These are phyloP conservation scores for Gallinago nigripennis DNA, from an alignment of 2,797 vertebrate species.

Conservation along the genomic window DNA sequence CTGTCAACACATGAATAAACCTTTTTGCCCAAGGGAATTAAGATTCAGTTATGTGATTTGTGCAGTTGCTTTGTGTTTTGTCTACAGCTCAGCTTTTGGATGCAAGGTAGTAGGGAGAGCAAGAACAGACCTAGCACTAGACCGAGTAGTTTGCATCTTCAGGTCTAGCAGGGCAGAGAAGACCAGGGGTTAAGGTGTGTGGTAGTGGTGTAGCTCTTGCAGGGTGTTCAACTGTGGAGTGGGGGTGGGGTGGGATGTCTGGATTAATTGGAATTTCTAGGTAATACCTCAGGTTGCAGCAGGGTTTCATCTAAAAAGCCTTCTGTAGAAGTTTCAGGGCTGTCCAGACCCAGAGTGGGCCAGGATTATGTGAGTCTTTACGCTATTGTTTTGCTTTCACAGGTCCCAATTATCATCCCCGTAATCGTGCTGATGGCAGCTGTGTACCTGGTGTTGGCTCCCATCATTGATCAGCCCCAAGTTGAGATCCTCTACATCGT, in stretches of 20 bases:
- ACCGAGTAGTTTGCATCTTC: not conserved
- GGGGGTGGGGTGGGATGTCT: not conserved
- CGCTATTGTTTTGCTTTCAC: constrained; percentile 24
- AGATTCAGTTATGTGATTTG: not conserved
- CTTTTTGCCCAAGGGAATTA: not conserved
- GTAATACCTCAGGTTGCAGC: not conserved
- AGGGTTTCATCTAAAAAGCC: not conserved
- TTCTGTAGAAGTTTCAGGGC: not conserved
- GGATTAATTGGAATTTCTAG: not conserved
- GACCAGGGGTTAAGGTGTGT: not conserved
- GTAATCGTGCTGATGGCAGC: constrained; percentile 82
- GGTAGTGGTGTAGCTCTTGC: not conserved
- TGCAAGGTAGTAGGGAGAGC: not conserved
- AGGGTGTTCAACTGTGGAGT: not conserved
- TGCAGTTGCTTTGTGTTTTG: not conserved
- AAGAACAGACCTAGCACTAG: not conserved
- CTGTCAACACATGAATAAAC: not conserved
- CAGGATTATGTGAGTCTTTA: not conserved
- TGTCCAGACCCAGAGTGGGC: not conserved
- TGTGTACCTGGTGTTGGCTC: constrained; percentile 86
- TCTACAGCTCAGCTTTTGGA: not conserved
- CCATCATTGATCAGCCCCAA: constrained; percentile 85
- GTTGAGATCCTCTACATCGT: constrained; percentile 85
- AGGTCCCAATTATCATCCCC: constrained; percentile 88
- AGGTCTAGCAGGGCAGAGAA: not conserved